Evolutionary conservation across 2,797 vertebrate genomes (phyloP), one percentile per base, ranked within the genome.

Genomic region (Notolabrus celidotus): DNA sequence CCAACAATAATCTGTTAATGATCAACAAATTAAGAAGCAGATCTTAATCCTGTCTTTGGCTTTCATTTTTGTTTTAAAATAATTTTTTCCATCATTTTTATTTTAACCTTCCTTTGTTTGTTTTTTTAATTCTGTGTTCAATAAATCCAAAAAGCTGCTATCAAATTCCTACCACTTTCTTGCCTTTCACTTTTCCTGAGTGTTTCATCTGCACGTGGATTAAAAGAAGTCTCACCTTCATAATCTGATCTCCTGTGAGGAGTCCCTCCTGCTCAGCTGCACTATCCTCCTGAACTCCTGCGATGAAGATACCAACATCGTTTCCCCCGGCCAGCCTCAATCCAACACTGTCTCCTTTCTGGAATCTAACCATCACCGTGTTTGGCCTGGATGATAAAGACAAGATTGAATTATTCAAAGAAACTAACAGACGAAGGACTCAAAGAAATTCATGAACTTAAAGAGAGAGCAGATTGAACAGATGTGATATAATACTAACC

Each of bases 281-380:
- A 17, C 97, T 98, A 53, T 97, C 97, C 76, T 99, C 97, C 82
- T 98, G 97, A 84, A 99, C 95, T 16, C 96, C 95, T 15, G 97
- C 97, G 33, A 99, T 94, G 89, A 99, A 99, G 91, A 99, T 97
- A n/a, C 98, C 98, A 0, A 99, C 97, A 3, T 99, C 98, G 7
- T 99, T 99, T 39, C 98, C 97, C 9, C 98, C 98, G 0, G 97
- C 97, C 82, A 99, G 86, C 31, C 97, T 94, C 20, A 99, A 90
- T 17, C 98, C 98, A 68, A 99, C 96, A 0, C 95, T 99, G 27
- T 99, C 98, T 0, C 96, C 96, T 85, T 99, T 99, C 88, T 93
- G 95, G 91, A 99, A 99, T 50, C 80, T 93, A 81, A 99, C 94
- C 97, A 99, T 96, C 86, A 95, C 89, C 0, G 97, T 99, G 88